Evolutionary conservation across 92 coral and sea anemone genomes (phyloP).

Genomic region (Blastomussa wellsi): DNA sequence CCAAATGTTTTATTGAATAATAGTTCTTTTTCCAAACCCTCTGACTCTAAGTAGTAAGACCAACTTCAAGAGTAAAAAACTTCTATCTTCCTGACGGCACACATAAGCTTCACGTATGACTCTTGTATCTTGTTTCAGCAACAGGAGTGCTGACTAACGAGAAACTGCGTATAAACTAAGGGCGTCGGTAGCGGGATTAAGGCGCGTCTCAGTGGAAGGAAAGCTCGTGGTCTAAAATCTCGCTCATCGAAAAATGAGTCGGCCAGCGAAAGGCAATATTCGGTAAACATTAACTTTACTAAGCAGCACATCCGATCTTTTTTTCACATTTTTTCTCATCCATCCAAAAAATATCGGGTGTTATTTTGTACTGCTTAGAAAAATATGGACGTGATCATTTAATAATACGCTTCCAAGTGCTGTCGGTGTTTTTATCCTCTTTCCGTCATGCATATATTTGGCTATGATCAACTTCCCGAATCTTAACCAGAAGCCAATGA

Average conservation of each 20-base stretch:
- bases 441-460: neutral
- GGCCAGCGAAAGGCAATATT: neutral
- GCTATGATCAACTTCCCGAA: neutral
- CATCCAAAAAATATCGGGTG: too few relatives aligned
- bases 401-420: too few relatives aligned
- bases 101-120: neutral
- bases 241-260: neutral
- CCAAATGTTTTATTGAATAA: too few relatives aligned
- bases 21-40: neutral
- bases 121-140: neutral
- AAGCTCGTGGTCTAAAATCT: neutral
- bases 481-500: neutral
- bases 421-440: neutral
- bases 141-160: neutral
- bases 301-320: too few relatives aligned
- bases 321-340: neutral
- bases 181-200: neutral
- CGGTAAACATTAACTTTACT: too few relatives aligned
- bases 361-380: too few relatives aligned
- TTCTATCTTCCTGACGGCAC: neutral
- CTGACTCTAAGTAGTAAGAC: neutral
- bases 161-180: neutral
- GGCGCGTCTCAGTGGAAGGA: neutral
- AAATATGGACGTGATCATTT: too few relatives aligned
- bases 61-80: neutral